Conservation (phyloP, 2,113 vertebrate genomes). For the Centropus unirufus region DNA sequence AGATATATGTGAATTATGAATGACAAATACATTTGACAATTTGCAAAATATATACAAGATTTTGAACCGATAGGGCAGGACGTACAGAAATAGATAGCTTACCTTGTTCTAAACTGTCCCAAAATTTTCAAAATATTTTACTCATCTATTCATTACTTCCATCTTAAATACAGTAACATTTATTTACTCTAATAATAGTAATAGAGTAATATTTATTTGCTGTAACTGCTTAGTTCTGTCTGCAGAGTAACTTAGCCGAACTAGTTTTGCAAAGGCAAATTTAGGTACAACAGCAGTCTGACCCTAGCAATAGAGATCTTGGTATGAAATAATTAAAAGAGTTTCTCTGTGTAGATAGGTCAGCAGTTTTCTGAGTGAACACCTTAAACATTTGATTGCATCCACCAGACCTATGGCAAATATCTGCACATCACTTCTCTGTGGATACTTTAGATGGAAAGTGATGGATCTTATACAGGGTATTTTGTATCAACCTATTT, state of each 20-base stretch:
- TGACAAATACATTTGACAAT: not conserved
- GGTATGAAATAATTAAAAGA: not conserved
- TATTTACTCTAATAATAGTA: not conserved
- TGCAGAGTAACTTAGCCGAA: not conserved
- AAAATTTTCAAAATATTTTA: not conserved
- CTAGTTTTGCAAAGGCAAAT: not conserved
- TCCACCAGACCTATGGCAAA: not conserved
- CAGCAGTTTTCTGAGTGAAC: not conserved
- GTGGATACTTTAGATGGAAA: not conserved
- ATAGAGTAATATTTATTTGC: not conserved
- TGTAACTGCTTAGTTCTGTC: not conserved
- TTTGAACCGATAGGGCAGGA: not conserved
- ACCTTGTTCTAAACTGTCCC: not conserved
- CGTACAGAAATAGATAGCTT: not conserved
- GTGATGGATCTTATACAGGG: not conserved
- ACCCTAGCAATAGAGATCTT: not conserved
- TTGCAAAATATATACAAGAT: not conserved
- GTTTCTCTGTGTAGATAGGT: slow-evolving; percentile 41
- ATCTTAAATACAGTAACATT: not conserved
- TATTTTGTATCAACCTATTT: slow-evolving; percentile 16
- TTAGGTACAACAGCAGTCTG: not conserved
- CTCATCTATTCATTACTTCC: not conserved
- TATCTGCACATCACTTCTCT: not conserved
- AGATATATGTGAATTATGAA: not conserved
- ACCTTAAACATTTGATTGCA: not conserved